Evolutionary conservation across 2,797 vertebrate species (phyloP).

Genomic region (Chrysocyon brachyurus): DNA sequence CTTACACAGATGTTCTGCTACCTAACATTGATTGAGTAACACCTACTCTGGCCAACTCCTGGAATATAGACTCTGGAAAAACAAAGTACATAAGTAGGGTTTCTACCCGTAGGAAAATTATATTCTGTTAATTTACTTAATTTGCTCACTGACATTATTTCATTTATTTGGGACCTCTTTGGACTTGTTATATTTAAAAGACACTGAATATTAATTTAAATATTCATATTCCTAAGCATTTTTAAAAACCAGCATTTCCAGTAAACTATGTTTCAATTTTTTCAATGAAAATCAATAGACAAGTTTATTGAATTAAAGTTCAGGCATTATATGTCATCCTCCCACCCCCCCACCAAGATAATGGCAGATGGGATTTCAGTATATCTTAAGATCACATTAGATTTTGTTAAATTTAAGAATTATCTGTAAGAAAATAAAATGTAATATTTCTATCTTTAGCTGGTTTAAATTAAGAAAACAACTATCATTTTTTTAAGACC

Average conservation of each 20-base stretch:
- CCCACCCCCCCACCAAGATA: not conserved
- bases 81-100: not conserved
- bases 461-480: constrained; percentile 33
- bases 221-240: not conserved
- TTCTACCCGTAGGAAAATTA: not conserved
- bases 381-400: not conserved
- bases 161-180: not conserved
- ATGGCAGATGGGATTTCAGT: not conserved
- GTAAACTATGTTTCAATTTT: not conserved
- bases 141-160: not conserved
- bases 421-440: not conserved
- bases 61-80: not conserved
- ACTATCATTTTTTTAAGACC: not conserved
- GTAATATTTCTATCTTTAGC: not conserved
- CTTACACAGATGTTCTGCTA: not conserved
- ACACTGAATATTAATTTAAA: not conserved
- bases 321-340: not conserved
- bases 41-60: not conserved
- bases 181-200: not conserved
- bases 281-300: not conserved
- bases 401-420: not conserved
- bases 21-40: not conserved
- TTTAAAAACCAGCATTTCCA: not conserved
- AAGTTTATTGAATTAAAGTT: not conserved
- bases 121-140: not conserved